phyloP scores from a whole-genome alignment of 1,140 invertebrate species.

The Heliconius eleuchia region DNA sequence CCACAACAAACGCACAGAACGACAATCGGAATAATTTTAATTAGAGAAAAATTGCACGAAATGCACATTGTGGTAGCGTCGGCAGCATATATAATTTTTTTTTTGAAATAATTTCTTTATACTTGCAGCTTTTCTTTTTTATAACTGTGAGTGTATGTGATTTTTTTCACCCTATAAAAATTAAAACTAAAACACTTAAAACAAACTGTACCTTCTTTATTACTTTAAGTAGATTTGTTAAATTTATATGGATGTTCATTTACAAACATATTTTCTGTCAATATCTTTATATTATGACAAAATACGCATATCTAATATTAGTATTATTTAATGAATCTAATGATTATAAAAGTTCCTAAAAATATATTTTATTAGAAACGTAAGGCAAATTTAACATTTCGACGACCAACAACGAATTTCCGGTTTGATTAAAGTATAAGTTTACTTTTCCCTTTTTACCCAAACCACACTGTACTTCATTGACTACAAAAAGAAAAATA shows the following conservation, averaged over 20 bases:
- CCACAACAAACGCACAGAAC: constrained; percentile 73
- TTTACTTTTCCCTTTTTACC: too few relatives aligned
- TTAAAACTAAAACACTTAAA: too few relatives aligned
- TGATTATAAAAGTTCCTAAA: too few relatives aligned
- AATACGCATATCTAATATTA: too few relatives aligned
- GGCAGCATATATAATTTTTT: constrained; percentile 30
- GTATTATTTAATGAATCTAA: too few relatives aligned
- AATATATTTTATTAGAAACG: too few relatives aligned
- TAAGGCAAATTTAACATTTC: too few relatives aligned
- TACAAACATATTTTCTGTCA: not conserved
- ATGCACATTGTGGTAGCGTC: constrained; percentile 60
- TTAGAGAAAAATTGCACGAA: constrained; percentile 78
- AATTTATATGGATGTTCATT: not conserved
- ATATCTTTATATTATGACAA: too few relatives aligned
- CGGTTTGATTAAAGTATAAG: not conserved
- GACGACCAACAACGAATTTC: not conserved
- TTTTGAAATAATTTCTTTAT: not conserved
- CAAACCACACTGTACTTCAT: not conserved
- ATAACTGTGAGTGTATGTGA: not conserved
- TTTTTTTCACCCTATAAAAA: not conserved
- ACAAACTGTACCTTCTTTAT: too few relatives aligned
- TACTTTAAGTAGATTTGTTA: too few relatives aligned
- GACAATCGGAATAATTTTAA: constrained; percentile 80
- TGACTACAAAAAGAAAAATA: not conserved
- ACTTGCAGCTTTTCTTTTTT: not conserved